Evolutionary conservation across 2,113 vertebrate species (phyloP), one percentile per base, ranked within the genome.

Genomic region (Myocastor coypus): DNA sequence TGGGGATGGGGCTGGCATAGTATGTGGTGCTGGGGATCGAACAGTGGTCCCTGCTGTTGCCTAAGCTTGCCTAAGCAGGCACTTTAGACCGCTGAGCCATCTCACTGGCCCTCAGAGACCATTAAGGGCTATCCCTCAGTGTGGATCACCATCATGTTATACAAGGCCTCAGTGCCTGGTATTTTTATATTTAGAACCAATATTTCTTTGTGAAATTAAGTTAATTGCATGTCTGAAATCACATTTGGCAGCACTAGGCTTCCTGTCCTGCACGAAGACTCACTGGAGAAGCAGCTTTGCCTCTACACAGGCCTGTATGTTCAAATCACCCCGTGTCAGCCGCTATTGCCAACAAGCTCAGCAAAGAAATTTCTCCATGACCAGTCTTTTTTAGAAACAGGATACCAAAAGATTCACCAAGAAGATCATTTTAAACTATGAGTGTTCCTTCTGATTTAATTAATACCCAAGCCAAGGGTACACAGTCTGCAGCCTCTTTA

Each of bases 331-430:
- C 87, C 50, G 22, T 19, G 4, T 63, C 61, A 28, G 4, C 82
- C 81, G 22, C 9, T 17, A 30, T 83, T 89, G 90, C 75, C 26
- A 91, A 59, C 7, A 32, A 12, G 32, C 16, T 82, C n/a, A 84
- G 3, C n/a, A 61, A 93, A 86, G 78, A 69, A 78, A 32, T 75
- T 81, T 87, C 30, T 87, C 61, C 59, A 26, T 77, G 78, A 55
- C 7, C 34, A 52, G 64, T 96, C 24, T 95, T 14, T 84, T 96
- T 95, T 83, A 61, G 50, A 94, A 92, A 34, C 28, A 42, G 42
- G 9, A 57, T 40, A 46, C 84, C 5, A 81, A 73, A 94, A 61
- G 46, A 87, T 83, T 66, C 86, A 81, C 87, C 16, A 66, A 80
- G 57, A 82, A 86, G n/a, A 81, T 50, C 34, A 24, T 61, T 71